Base-by-base conservation (phyloP, 64 coral and sea anemone species). In the Catalaphyllia jardinei region DNA sequence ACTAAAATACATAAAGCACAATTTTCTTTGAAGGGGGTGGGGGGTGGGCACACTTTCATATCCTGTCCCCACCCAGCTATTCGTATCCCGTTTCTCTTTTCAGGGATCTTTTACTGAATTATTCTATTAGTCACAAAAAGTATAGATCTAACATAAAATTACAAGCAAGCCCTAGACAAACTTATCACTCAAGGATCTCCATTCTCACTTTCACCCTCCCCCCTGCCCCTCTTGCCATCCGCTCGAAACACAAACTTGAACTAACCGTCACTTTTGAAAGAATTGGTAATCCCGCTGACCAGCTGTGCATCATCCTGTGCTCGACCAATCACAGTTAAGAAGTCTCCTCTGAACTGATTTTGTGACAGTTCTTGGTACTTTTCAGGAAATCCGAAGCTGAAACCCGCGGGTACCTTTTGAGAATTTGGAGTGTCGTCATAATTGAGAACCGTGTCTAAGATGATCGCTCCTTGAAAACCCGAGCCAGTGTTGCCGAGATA, bases 361-460 rank as follows among this genome's bases (percentile, higher is more conserved):
- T 75, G 13, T 14, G 1, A 5, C 8, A 93, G 8, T 86, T 63
- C 28, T 0, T 16, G 0, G 39, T 67, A 71, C 8, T 52, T 1
- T 2, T 14, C 9, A 20, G 54, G 27, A 9, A 93, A 69, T 60
- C 15, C 1, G 0, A 0, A 0, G 15, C 76, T 1, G 1, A 74
- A 0, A 0, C 10, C 19, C 25, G 0, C 0, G 4, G 91, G 86
- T 51, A 93, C 2, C 2, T 5, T 19, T 71, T 96, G 94, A 4
- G 94, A 96, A 28, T 89, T 54, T 4, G 74, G 87, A 22, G 90
- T 93, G 24, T 87, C 89, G 87, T 96, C 87, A 72, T 96, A 90
- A 62, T 96, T 96, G 73, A 96, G 69, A 4, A 84, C 9, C 8
- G 87, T 93, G 16, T 96, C 94, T 52, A 96, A 15, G 9, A 96